Evolutionary conservation across 2,113 vertebrate species (phyloP).

Genomic region (Hyperopisus bebe): DNA sequence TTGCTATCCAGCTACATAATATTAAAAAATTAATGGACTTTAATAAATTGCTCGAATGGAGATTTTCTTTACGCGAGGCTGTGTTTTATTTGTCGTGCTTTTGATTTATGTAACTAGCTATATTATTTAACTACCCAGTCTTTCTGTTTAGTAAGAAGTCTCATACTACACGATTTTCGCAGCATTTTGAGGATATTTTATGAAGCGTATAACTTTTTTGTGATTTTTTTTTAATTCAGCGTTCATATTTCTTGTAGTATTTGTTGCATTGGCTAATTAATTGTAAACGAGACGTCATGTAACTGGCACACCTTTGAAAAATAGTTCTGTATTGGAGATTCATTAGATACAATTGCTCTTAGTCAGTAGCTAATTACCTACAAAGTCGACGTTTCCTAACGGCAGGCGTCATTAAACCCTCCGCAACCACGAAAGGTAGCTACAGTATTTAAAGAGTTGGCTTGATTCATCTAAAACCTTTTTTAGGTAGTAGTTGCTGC

Average conservation of each 20-base stretch:
- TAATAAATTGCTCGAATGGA: background rate
- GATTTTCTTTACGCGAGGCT: background rate
- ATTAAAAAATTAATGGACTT: background rate
- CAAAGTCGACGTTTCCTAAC: background rate
- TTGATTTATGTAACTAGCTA: background rate
- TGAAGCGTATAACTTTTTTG: background rate
- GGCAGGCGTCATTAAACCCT: background rate
- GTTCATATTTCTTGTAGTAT: background rate
- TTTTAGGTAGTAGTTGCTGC: background rate
- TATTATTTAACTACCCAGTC: background rate
- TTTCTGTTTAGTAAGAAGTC: background rate
- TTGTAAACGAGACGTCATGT: background rate
- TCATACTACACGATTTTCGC: background rate
- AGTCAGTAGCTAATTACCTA: background rate
- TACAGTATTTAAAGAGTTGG: background rate
- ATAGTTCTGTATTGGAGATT: background rate
- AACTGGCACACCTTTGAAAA: background rate
- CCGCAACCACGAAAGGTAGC: background rate
- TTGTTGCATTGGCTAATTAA: background rate
- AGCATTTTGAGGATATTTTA: background rate
- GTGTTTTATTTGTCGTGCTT: background rate
- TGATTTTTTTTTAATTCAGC: background rate
- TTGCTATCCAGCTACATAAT: background rate
- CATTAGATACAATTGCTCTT: background rate
- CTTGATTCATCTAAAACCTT: background rate